These are phyloP conservation scores for Mustelus asterias DNA, from an alignment of 2,113 vertebrate genomes.

Conservation along the genomic window DNA sequence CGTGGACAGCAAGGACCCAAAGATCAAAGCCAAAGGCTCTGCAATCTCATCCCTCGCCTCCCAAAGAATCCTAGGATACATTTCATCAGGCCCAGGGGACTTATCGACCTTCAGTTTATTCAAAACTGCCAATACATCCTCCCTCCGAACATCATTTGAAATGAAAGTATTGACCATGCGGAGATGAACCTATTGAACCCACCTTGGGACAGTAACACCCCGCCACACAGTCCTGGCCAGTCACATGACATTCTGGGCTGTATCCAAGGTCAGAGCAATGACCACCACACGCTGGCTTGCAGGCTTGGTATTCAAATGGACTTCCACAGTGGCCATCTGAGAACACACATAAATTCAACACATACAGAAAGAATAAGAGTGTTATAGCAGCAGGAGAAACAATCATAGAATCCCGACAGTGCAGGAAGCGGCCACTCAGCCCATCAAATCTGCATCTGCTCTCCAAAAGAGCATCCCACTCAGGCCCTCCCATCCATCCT, in stretches of 20 bases:
- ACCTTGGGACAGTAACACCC: constrained; percentile 9
- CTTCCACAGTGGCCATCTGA: not conserved
- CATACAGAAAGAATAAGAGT: not conserved
- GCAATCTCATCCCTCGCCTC: too few relatives aligned
- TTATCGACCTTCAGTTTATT: too few relatives aligned
- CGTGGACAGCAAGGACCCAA: too few relatives aligned
- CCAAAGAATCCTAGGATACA: too few relatives aligned
- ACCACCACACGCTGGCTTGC: not conserved
- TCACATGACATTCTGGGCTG: not conserved
- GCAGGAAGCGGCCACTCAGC: not conserved
- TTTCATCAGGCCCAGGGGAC: too few relatives aligned
- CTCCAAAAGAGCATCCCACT: too few relatives aligned
- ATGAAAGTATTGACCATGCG: not conserved
- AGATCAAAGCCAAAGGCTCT: too few relatives aligned
- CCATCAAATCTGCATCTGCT: not conserved
- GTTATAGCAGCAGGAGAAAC: not conserved
- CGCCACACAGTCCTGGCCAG: not conserved
- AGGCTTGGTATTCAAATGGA: not conserved
- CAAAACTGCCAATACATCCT: too few relatives aligned
- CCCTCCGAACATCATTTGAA: too few relatives aligned
- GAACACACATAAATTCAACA: not conserved
- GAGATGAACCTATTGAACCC: not conserved
- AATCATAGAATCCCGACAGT: too few relatives aligned
- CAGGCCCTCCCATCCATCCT: too few relatives aligned
- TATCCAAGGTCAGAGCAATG: not conserved